Evolutionary conservation across 92 coral and sea anemone genomes (phyloP), one percentile per base, ranked within the genome.

Genomic region (Metridium senile): DNA sequence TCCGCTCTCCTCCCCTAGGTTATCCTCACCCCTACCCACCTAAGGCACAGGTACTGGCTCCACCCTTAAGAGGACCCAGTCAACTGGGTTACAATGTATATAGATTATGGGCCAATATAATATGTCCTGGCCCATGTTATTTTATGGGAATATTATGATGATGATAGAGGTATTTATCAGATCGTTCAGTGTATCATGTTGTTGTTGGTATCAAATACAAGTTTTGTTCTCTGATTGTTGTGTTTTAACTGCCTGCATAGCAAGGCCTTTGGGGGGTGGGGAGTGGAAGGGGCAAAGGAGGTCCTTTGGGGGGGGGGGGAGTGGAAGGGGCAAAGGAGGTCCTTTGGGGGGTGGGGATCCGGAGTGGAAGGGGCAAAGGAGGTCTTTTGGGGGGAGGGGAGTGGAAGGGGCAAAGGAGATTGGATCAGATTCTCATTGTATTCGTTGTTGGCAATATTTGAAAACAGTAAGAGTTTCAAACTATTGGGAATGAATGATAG

Each of bases 151-250:
- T 54, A 70, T 49, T 33, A 70, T 27, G 62, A 53, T 52, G 76
- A 72, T 20, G 56, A 20, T 19, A 53, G 28, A 31, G 49, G 51
- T 72, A 72, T 72, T 56, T 72, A 72, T 54, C 53, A 18, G 23
- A 53, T 20, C 52, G 76, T 72, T 72, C 76, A 72, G 26, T 72
- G 35, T 51, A 13, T 39, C 26, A 64, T 53, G 76, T 72, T 72
- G 76, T 54, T 46, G 61, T 72, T 72, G 30, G 76, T 72, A 72
- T 58, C 6, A 72, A 70, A 72, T 72, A 72, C 28, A 54, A 72
- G 76, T 72, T 72, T 30, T 54, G 76, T 72, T 72, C 76, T 72
- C 75, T 26, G 22, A 26, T 3, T 70, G 61, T 6, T 45, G 27
- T 66, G 21, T 9, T 13, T 21, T n/a, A n/a, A n/a, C n/a, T n/a